A percentile compares a stretch with the other conserved stretches of the same genome.
These are phyloP conservation scores for Sebastes wilsoni DNA, from an alignment of 2,797 vertebrate species.

Conservation along the genomic window DNA sequence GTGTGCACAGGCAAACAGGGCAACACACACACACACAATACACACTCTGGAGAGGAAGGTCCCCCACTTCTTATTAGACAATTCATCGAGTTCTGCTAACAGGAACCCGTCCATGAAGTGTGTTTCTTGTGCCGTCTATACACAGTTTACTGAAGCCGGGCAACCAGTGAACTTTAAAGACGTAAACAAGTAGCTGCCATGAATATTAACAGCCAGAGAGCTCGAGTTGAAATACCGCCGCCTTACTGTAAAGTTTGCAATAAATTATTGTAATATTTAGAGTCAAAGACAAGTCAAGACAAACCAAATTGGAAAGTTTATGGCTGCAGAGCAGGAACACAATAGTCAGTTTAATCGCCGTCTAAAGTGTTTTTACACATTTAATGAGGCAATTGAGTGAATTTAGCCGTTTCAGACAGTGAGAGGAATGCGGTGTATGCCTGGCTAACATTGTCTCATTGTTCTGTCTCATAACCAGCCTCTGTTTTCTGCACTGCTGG, in stretches of 20 bases:
- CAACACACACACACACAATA: conserved; percentile 48
- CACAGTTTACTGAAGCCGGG: conserved; percentile 50
- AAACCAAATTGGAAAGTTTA: conserved; percentile 62
- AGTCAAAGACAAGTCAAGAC: conserved; percentile 61
- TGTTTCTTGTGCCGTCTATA: conserved; percentile 19
- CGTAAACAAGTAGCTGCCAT: conserved; percentile 57
- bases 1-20: conserved; percentile 51
- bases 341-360: conserved; percentile 72
- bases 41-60: conserved; percentile 37
- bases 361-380: conserved; percentile 77
- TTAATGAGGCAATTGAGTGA: conserved; percentile 82
- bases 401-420: conserved; percentile 74
- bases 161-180: conserved; percentile 47
- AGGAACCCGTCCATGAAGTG: conserved; percentile 26
- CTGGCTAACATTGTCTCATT: conserved; percentile 79
- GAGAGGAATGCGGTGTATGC: conserved; percentile 73
- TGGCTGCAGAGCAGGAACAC: conserved; percentile 48
- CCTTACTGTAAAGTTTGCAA: conserved; percentile 38
- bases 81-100: conserved; percentile 40
- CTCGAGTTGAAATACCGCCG: conserved; percentile 33
- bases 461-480: conserved; percentile 77
- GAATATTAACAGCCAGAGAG: conserved; percentile 54
- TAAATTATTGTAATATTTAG: conserved; percentile 67
- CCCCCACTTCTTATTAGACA: conserved; percentile 53
- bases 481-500: conserved; percentile 76